Percentiles rank a stretch among this genome's conserved stretches.
These are phyloP conservation scores for Mohoua ochrocephala DNA, from an alignment of 2,113 vertebrate species.

Conservation along the genomic window DNA sequence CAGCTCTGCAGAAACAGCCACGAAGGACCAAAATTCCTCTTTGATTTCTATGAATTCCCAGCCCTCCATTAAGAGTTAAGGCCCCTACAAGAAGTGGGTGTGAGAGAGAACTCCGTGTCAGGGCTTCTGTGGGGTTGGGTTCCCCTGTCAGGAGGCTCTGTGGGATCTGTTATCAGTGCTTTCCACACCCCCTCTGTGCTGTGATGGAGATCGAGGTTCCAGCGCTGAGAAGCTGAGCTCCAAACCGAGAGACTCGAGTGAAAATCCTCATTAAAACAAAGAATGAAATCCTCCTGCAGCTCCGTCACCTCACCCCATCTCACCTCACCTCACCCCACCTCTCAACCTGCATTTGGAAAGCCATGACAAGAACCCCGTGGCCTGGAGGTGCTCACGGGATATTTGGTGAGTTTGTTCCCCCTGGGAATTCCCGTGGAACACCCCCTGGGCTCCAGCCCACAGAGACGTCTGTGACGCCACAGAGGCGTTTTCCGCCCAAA, in stretches of 20 bases:
- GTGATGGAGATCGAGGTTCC: background rate
- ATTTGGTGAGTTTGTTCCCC: background rate
- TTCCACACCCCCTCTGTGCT: background rate
- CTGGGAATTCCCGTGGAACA: background rate
- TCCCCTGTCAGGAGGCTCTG: background rate
- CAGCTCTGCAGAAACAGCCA: background rate
- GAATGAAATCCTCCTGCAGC: background rate
- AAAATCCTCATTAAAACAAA: background rate
- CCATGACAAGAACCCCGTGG: background rate
- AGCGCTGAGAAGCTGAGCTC: background rate
- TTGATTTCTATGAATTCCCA: background rate
- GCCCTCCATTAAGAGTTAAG: accelerated
- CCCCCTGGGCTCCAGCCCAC: accelerated
- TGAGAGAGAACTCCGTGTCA: too few species aligned
- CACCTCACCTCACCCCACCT: background rate
- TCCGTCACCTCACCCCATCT: background rate
- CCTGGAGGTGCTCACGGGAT: background rate
- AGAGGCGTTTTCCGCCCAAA: background rate
- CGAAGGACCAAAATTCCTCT: background rate
- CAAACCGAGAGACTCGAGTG: background rate
- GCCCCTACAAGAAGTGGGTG: background rate
- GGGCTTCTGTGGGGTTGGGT: background rate
- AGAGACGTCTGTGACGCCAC: too few species aligned
- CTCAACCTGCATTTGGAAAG: background rate
- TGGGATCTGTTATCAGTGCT: background rate